A percentile compares a stretch with the other conserved stretches of the same genome.
Conservation (phyloP, 30 jellyfish, hydroid and myxozoan species). For the Pelagia noctiluca region DNA sequence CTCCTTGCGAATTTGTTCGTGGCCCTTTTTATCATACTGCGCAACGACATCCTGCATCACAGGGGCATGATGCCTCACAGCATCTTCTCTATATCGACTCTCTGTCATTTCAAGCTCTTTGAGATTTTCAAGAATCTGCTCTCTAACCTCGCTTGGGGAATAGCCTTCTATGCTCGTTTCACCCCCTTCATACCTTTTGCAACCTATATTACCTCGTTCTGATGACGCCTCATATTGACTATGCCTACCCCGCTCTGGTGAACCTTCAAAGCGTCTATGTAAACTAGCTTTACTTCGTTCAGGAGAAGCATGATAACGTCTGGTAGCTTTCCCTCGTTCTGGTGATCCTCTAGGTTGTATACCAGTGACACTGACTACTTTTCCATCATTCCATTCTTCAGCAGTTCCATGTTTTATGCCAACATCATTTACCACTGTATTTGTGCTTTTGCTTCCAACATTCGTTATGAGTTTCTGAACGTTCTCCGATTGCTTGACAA, state of each 20-base stretch:
- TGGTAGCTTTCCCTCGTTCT: too few relatives aligned
- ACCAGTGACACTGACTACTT: too few relatives aligned
- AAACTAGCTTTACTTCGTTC: too few relatives aligned
- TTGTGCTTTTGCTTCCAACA: conserved; percentile 31
- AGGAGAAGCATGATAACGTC: too few relatives aligned
- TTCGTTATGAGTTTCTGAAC: conserved; percentile 65
- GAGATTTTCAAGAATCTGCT: conserved; percentile 31
- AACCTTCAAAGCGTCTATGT: too few relatives aligned
- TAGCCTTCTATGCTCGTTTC: conserved; percentile 70
- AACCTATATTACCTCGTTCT: not conserved
- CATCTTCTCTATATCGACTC: not conserved
- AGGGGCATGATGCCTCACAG: not conserved
- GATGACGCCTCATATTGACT: too few relatives aligned
- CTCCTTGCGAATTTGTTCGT: conserved; percentile 77
- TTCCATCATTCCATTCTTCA: too few relatives aligned
- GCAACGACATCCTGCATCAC: not conserved
- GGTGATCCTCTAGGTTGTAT: too few relatives aligned
- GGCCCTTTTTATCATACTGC: conserved; percentile 17
- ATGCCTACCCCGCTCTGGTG: too few relatives aligned
- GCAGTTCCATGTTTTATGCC: not conserved
- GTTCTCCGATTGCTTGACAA: conserved; percentile 86
- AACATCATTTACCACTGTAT: not conserved
- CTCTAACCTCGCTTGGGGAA: conserved; percentile 79
- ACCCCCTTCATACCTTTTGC: conserved; percentile 74
- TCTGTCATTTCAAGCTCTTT: conserved; percentile 52